Base-by-base conservation (phyloP, 2,797 vertebrate genomes). In the Spinus olivaceus region DNA sequence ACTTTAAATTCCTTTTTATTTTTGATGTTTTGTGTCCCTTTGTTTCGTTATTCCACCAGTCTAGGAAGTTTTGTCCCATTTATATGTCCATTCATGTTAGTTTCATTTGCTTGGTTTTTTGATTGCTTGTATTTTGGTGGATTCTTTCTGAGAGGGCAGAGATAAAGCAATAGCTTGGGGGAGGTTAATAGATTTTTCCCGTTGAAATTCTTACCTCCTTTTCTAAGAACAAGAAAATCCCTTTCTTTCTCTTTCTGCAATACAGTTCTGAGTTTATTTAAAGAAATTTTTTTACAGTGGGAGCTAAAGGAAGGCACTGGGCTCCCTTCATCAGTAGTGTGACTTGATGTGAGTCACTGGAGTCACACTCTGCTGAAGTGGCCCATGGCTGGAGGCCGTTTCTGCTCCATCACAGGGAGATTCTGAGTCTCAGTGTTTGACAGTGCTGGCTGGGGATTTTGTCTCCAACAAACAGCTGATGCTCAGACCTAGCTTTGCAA, bases 401-500 rank as follows among this genome's bases (percentile, higher is more conserved):
- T 46, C 12, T 77, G 30, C 65, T 72, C 61, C 16, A 33, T 37
- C 67, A 14, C 28, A 41, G 50, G 42, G 49, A 81, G 22, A 16
- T 18, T 70, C 67, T 77, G 74, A 80, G 41, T 5, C 11, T 30
- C 47, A 14, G 42, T 25, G 19, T 86, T 78, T 86, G 94, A 42
- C 83, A 56, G 42, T 20, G 50, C 92, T 91, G 81, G 86, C 83
- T 95, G 82, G 89, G 78, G 82, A 74, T 61, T 84, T 61, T 90
- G 69, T 69, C 90, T 80, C 65, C 91, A 74, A 23, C 96, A 96
- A 84, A 80, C 86, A 61, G 64, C 37, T 46, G 88, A 86, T 92
- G 93, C 96, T 97, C 94, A 93, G 81, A 69, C 93, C 32, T 4
- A 22, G 81, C 60, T 96, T 59, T 96, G 92, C 95, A 37, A 46